These are phyloP conservation scores for Tenthredo amoena DNA, from an alignment of 2,888 invertebrate species.

Conservation along the genomic window DNA sequence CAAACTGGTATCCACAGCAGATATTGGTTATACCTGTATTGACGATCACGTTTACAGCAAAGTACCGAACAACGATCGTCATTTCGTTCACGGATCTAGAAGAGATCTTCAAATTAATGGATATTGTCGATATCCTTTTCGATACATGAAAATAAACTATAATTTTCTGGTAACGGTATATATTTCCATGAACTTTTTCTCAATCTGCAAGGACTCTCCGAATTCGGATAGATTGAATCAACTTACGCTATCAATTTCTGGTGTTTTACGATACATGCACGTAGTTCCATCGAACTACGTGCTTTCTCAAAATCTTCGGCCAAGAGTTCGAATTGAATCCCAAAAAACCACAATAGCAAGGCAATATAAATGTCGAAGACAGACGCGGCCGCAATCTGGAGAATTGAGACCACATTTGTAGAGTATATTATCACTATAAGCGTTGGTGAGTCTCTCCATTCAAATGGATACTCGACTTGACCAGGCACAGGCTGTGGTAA, in stretches of 20 bases:
- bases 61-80: background rate
- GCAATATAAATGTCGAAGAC: constrained; percentile 65
- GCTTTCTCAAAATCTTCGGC: constrained; percentile 56
- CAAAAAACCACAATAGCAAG: constrained; percentile 65
- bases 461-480: background rate
- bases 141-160: background rate
- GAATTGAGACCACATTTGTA: constrained; percentile 23
- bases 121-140: background rate
- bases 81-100: background rate
- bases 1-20: background rate
- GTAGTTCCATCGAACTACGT: constrained; percentile 55
- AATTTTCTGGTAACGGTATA: too few relatives aligned
- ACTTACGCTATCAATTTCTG: constrained; percentile 63
- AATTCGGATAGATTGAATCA: background rate
- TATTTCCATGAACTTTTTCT: background rate
- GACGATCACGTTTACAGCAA: background rate
- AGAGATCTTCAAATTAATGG: background rate
- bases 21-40: constrained; percentile 12
- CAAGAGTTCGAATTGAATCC: constrained; percentile 66
- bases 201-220: background rate
- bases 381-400: constrained; percentile 54
- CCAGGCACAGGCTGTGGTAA: background rate
- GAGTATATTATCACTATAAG: constrained; percentile 64
- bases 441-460: background rate
- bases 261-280: constrained; percentile 63